Percentiles rank a stretch among this genome's conserved stretches.
These are phyloP conservation scores for Tetrax tetrax DNA, from an alignment of 2,113 vertebrate species.

Conservation along the genomic window DNA sequence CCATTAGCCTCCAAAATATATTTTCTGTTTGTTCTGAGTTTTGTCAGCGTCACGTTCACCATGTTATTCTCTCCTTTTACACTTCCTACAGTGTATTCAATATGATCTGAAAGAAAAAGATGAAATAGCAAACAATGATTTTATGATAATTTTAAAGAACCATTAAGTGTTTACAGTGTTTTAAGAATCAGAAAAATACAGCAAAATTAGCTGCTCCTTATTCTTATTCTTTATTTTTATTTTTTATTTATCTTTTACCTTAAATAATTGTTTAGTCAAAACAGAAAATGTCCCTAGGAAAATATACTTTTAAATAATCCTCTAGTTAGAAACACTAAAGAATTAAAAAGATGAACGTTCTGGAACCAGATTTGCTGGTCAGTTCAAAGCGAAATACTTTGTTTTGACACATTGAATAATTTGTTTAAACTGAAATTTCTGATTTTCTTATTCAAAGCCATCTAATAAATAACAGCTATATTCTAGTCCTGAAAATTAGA, in stretches of 20 bases:
- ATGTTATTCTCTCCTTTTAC: accelerated
- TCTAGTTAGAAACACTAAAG: neutral
- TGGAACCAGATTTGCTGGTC: neutral
- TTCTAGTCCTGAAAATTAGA: neutral
- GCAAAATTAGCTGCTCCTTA: neutral
- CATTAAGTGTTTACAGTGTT: neutral
- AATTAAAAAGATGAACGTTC: neutral
- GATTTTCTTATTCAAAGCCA: neutral
- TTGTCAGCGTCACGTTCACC: neutral
- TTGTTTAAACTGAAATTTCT: neutral
- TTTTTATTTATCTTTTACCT: neutral
- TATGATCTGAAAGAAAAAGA: neutral
- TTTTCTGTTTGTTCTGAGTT: accelerated
- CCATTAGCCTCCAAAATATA: accelerated
- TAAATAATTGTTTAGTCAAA: neutral
- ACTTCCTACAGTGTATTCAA: accelerated
- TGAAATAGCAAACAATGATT: neutral
- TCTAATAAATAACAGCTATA: neutral
- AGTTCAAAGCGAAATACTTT: neutral
- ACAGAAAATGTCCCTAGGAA: neutral
- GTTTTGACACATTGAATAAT: neutral
- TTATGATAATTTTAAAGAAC: neutral
- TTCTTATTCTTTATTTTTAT: neutral
- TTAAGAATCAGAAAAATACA: neutral
- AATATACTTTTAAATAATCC: neutral